Conservation (phyloP, 2,888 invertebrate genomes). For the Pristionchus mayeri region DNA sequence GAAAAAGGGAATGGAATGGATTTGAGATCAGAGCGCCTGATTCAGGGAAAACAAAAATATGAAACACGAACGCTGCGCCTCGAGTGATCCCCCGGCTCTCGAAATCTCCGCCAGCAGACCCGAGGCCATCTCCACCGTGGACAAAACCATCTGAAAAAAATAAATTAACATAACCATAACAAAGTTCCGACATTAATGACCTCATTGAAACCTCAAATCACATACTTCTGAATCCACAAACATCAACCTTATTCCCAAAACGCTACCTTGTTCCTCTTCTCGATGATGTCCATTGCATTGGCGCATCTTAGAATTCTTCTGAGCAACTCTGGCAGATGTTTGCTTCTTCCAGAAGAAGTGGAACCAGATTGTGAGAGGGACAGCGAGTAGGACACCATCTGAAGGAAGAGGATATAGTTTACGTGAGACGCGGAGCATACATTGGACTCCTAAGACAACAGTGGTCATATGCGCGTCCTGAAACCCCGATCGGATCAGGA, state of each 20-base stretch:
- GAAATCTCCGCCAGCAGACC: slow-evolving; percentile 39
- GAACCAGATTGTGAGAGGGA: slow-evolving; percentile 11
- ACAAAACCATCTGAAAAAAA: slow-evolving; percentile 28
- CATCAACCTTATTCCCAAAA: too few relatives aligned
- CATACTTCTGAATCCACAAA: not conserved
- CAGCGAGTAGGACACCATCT: slow-evolving; percentile 52
- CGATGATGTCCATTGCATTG: not conserved
- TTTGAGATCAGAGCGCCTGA: too few relatives aligned
- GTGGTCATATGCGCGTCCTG: too few relatives aligned
- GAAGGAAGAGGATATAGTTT: too few relatives aligned
- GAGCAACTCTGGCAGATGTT: slow-evolving; percentile 64
- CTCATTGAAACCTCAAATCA: not conserved
- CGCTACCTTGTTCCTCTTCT: slow-evolving; percentile 34
- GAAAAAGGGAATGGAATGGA: too few relatives aligned
- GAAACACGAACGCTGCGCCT: not conserved
- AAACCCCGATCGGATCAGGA: too few relatives aligned
- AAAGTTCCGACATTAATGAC: not conserved
- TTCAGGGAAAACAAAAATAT: too few relatives aligned
- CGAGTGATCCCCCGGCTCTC: slow-evolving; percentile 13
- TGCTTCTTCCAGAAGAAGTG: slow-evolving; percentile 60
- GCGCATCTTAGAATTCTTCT: slow-evolving; percentile 56
- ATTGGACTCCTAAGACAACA: too few relatives aligned
- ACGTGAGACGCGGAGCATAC: too few relatives aligned
- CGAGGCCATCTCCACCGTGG: slow-evolving; percentile 30
- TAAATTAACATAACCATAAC: too few relatives aligned